Conservation (phyloP, 2,797 vertebrate genomes). For the Hemibagrus guttatus region DNA sequence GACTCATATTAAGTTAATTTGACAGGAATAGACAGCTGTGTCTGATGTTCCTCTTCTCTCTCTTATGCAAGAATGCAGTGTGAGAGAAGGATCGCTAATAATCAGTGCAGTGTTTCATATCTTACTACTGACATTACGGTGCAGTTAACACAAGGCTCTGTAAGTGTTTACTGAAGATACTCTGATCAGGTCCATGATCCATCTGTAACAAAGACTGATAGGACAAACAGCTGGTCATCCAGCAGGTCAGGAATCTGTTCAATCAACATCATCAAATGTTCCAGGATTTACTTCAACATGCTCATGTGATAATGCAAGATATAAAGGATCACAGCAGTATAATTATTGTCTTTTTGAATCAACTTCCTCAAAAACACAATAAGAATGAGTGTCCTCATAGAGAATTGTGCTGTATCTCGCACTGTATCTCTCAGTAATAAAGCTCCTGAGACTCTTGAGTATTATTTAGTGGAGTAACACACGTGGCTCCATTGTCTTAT, state of each 20-base stretch:
- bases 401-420: background rate
- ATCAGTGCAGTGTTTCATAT: background rate
- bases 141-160: background rate
- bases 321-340: background rate
- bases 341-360: background rate
- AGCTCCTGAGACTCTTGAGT: conserved; percentile 1
- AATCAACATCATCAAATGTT: background rate
- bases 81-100: background rate
- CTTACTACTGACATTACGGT: background rate
- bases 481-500: conserved; percentile 68
- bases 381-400: background rate
- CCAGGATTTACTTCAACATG: background rate
- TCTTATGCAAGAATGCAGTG: no score
- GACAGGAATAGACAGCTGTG: background rate
- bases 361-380: no score
- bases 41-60: no score
- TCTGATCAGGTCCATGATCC: background rate
- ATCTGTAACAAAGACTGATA: no score
- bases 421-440: background rate
- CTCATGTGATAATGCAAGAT: background rate
- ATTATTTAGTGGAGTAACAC: conserved; percentile 24
- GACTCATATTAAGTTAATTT: background rate
- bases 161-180: background rate
- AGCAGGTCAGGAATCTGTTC: background rate
- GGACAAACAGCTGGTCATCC: background rate